These are phyloP conservation scores for Chrysomela aeneicollis DNA, from an alignment of 2,888 invertebrate species.

Conservation along the genomic window DNA sequence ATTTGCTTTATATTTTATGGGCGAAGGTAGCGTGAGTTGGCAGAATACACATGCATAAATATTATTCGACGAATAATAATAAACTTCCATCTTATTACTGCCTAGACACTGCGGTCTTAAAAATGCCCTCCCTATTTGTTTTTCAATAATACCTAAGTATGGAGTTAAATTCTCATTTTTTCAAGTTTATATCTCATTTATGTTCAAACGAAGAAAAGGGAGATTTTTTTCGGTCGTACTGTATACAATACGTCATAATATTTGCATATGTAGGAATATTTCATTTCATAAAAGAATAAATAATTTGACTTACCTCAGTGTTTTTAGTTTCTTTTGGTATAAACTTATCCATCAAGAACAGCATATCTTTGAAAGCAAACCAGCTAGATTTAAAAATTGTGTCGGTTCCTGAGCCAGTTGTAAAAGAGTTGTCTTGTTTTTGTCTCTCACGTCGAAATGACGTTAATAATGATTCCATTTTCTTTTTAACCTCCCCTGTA, in stretches of 20 bases:
- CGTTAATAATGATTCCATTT: too few species aligned
- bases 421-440: constrained; percentile 21
- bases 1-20: neutral
- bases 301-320: constrained; percentile 16
- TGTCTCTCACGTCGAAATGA: constrained; percentile 22
- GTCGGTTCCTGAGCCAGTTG: too few species aligned
- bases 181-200: constrained; percentile 10
- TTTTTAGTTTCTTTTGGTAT: constrained; percentile 23
- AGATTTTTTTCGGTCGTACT: constrained; percentile 16
- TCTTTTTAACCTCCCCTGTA: too few species aligned
- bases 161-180: constrained; percentile 9
- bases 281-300: constrained; percentile 17
- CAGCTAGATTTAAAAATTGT: too few species aligned
- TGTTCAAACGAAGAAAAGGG: constrained; percentile 10
- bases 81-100: constrained; percentile 6
- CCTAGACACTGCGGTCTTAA: constrained; percentile 3
- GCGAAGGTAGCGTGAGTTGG: constrained; percentile 9
- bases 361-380: too few species aligned
- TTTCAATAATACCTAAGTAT: constrained; percentile 11
- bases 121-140: constrained; percentile 10
- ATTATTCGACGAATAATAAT: constrained; percentile 2
- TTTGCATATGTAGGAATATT: constrained; percentile 21
- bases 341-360: too few species aligned
- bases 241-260: constrained; percentile 20
- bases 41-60: constrained; percentile 10